Evolutionary conservation across 1,140 invertebrate genomes (phyloP).

Genomic region (Paracyclopina nana): DNA sequence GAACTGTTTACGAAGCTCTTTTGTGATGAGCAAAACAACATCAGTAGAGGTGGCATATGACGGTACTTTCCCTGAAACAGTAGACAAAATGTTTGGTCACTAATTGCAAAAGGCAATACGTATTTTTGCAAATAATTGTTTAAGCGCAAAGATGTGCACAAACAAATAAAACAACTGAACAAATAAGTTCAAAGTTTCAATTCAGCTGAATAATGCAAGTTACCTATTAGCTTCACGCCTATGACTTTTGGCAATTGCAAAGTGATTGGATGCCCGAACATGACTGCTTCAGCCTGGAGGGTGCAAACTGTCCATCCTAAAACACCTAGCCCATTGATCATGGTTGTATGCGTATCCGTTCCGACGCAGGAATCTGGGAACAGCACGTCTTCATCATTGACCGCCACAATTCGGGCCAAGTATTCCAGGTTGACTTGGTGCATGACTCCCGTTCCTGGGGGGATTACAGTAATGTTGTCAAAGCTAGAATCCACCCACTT

Average conservation of each 20-base stretch:
- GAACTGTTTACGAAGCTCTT: conserved; percentile 26
- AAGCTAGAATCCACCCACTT: conserved; percentile 35
- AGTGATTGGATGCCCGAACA: conserved; percentile 20
- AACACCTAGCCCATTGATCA: conserved; percentile 37
- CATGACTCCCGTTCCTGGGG: conserved; percentile 36
- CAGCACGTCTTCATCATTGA: conserved; percentile 25
- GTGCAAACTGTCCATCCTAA: conserved; percentile 31
- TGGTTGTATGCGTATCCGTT: conserved; percentile 37
- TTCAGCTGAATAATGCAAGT: conserved; percentile 12
- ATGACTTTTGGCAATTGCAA: conserved; percentile 18
- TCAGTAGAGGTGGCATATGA: conserved; percentile 30
- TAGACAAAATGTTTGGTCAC: no score
- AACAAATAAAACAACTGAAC: no score
- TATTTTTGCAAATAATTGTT: no score
- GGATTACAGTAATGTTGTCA: conserved; percentile 34
- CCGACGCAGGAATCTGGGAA: conserved; percentile 37
- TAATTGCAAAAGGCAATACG: no score
- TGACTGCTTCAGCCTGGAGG: conserved; percentile 20
- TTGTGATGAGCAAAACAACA: conserved; percentile 33
- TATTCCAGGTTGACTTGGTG: conserved; percentile 37
- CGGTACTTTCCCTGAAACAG: neutral
- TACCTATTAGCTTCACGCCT: no score
- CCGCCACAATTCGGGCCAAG: conserved; percentile 30
- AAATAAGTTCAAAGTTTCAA: no score
- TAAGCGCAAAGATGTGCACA: no score